These are phyloP conservation scores for Erpetoichthys calabaricus DNA, from an alignment of 2,797 vertebrate genomes.

Conservation along the genomic window DNA sequence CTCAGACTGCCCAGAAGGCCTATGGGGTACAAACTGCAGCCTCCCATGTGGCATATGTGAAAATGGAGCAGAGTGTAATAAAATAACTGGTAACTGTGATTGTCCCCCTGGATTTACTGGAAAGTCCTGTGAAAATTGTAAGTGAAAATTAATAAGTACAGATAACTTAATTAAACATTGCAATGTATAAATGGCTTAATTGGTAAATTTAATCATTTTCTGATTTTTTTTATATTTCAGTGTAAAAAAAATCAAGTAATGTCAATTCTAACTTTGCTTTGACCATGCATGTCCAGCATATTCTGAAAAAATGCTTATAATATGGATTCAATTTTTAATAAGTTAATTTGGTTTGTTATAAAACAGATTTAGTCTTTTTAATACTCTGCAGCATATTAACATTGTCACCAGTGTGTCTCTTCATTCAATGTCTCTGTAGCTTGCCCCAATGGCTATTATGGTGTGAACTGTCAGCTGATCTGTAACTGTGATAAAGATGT, in stretches of 20 bases:
- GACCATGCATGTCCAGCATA: no score
- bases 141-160: slow-evolving; percentile 23
- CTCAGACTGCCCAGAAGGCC: slow-evolving; percentile 42
- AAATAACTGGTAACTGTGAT: slow-evolving; percentile 39
- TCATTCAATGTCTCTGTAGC: slow-evolving; percentile 19
- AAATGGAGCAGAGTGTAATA: slow-evolving; percentile 41
- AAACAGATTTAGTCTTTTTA: no score
- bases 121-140: slow-evolving; percentile 28
- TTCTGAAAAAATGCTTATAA: no score
- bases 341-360: no score
- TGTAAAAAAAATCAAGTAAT: no score
- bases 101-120: slow-evolving; percentile 46
- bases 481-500: slow-evolving; percentile 34
- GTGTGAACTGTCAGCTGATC: slow-evolving; percentile 24
- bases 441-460: slow-evolving; percentile 33
- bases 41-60: slow-evolving; percentile 36
- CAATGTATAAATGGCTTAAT: slow-evolving; percentile 22
- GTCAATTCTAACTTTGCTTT: no score
- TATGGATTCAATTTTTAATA: no score
- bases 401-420: no score
- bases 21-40: slow-evolving; percentile 46
- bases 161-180: slow-evolving; percentile 24
- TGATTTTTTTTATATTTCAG: no score
- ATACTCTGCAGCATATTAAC: no score
- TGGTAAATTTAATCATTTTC: no score